Conservation (phyloP, 2,888 invertebrate genomes). For the Pseudanteris insignis region DNA sequence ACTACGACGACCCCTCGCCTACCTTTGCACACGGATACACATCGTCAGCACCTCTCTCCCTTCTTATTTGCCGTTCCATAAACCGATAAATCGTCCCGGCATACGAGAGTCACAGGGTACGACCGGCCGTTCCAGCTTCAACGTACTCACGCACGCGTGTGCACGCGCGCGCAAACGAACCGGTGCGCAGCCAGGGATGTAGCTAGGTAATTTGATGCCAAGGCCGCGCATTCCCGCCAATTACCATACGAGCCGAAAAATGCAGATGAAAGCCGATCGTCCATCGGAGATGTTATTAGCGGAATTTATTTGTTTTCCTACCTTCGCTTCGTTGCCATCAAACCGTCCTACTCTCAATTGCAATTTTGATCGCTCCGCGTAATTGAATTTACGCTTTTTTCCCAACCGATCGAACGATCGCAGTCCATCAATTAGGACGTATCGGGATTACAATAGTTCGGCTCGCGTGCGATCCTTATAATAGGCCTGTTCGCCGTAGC, state of each 20-base stretch:
- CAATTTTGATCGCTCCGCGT: conserved; percentile 6
- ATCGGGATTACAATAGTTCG: background rate
- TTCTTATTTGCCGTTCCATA: conserved; percentile 52
- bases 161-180: no score
- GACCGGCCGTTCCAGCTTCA: no score
- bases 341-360: no score
- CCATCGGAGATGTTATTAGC: conserved; percentile 16
- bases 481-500: no score
- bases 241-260: conserved; percentile 24
- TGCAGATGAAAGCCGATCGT: conserved; percentile 12
- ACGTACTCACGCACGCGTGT: conserved; percentile 24
- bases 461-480: no score
- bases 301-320: conserved; percentile 12
- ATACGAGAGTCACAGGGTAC: no score
- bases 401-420: no score
- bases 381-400: conserved; percentile 7
- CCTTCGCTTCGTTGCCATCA: no score
- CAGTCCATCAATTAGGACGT: background rate
- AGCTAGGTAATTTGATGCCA: conserved; percentile 34
- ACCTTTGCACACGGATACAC: conserved; percentile 41
- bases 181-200: no score
- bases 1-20: conserved; percentile 31
- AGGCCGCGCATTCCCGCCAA: conserved; percentile 15
- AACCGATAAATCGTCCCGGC: conserved; percentile 58
- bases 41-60: conserved; percentile 37